Percentiles rank a stretch among this genome's conserved stretches.
Evolutionary conservation across 2,113 vertebrate genomes (phyloP).

Genomic region (Galeopterus variegatus): DNA sequence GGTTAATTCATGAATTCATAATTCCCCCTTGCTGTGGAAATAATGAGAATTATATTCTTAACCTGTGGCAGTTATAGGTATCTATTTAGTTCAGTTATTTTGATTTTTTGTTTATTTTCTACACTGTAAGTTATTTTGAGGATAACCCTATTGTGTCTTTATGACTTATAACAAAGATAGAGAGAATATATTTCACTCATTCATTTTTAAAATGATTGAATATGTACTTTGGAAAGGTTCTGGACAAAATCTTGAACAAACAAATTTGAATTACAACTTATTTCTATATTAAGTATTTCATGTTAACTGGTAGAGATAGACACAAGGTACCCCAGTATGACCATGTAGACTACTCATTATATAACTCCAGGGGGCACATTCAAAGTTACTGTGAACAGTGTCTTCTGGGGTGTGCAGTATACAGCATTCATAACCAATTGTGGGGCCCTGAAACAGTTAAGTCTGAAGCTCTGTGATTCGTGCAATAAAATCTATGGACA

Average conservation of each 20-base stretch:
- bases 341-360: not conserved
- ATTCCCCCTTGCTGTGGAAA: constrained; percentile 35
- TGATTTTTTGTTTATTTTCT: constrained; percentile 49
- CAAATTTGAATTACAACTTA: not conserved
- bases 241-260: constrained; percentile 1
- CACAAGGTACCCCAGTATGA: not conserved
- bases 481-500: not conserved
- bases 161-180: not conserved
- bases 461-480: not conserved
- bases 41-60: constrained; percentile 59
- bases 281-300: not conserved
- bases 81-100: constrained; percentile 58
- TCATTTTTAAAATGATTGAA: constrained; percentile 3
- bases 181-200: not conserved
- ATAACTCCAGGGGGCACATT: not conserved
- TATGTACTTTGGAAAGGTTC: not conserved
- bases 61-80: not conserved
- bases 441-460: not conserved
- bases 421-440: not conserved
- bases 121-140: not conserved
- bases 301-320: not conserved
- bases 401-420: not conserved
- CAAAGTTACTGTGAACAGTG: not conserved
- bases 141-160: not conserved
- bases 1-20: constrained; percentile 61